Evolutionary conservation across 2,797 vertebrate species (phyloP).

Genomic region (Rhinogobio ventralis): DNA sequence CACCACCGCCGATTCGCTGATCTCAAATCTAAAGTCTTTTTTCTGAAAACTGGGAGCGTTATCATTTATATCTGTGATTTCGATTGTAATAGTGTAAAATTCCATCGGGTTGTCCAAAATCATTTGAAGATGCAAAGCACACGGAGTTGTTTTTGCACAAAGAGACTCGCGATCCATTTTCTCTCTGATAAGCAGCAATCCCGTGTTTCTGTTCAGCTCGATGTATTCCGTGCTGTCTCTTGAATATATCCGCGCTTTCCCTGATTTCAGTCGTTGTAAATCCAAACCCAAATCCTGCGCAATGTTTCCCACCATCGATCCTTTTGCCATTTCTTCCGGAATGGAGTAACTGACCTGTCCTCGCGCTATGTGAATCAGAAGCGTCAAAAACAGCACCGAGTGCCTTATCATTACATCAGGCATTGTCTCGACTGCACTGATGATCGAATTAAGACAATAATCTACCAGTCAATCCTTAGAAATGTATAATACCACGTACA

Average conservation of each 20-base stretch:
- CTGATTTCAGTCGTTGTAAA: conserved; percentile 64
- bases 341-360: conserved; percentile 74
- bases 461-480: background rate
- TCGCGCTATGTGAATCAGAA: conserved; percentile 29
- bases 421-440: background rate
- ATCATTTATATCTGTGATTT: conserved; percentile 76
- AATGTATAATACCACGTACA: background rate
- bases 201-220: conserved; percentile 70
- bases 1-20: conserved; percentile 70
- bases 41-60: conserved; percentile 69
- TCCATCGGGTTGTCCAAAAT: conserved; percentile 74
- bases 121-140: conserved; percentile 74
- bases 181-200: conserved; percentile 70
- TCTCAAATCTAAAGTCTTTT: conserved; percentile 66
- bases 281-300: conserved; percentile 75
- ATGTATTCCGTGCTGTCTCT: conserved; percentile 66
- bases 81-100: conserved; percentile 67
- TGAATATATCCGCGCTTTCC: conserved; percentile 70
- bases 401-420: background rate
- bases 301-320: conserved; percentile 74
- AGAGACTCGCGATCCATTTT: conserved; percentile 74
- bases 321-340: conserved; percentile 75
- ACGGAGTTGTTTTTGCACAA: conserved; percentile 72
- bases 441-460: background rate
- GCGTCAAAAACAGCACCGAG: background rate